A percentile compares a stretch with the other conserved stretches of the same genome.
Evolutionary conservation across 2,888 invertebrate genomes (phyloP).

Genomic region (Apotomis turbidana): DNA sequence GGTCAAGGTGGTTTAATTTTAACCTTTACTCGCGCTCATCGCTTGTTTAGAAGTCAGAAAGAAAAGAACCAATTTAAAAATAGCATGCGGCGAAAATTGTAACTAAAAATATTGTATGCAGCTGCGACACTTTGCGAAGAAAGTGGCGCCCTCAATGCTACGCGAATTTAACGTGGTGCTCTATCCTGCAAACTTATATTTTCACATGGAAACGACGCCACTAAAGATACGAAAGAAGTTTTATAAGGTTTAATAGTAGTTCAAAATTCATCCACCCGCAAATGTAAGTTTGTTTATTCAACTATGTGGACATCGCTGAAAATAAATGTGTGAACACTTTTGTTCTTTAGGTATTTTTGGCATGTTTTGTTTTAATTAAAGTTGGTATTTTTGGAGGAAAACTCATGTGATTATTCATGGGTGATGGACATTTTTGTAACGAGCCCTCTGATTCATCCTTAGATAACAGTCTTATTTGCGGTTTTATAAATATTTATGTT

Average conservation of each 20-base stretch:
- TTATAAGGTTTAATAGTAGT: neutral
- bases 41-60: slow-evolving; percentile 33
- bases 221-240: neutral
- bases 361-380: slow-evolving; percentile 39
- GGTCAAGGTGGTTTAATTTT: slow-evolving; percentile 40
- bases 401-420: slow-evolving; percentile 3
- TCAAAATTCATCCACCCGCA: slow-evolving; percentile 10
- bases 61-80: slow-evolving; percentile 11
- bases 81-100: slow-evolving; percentile 3
- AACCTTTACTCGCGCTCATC: slow-evolving; percentile 29
- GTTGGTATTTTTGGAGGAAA: slow-evolving; percentile 26
- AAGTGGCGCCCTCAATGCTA: slow-evolving; percentile 20
- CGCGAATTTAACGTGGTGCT: slow-evolving; percentile 16
- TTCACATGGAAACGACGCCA: slow-evolving; percentile 4
- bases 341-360: slow-evolving; percentile 37
- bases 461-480: neutral
- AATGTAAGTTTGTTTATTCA: slow-evolving; percentile 20
- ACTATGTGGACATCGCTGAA: slow-evolving; percentile 42
- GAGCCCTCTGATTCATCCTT: neutral
- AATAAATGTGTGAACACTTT: slow-evolving; percentile 40
- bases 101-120: slow-evolving; percentile 15
- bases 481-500: neutral
- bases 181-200: slow-evolving; percentile 9
- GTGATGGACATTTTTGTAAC: neutral
- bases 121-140: slow-evolving; percentile 5